Base-by-base conservation (phyloP, 2,113 vertebrate species). In the Bufo bufo region DNA sequence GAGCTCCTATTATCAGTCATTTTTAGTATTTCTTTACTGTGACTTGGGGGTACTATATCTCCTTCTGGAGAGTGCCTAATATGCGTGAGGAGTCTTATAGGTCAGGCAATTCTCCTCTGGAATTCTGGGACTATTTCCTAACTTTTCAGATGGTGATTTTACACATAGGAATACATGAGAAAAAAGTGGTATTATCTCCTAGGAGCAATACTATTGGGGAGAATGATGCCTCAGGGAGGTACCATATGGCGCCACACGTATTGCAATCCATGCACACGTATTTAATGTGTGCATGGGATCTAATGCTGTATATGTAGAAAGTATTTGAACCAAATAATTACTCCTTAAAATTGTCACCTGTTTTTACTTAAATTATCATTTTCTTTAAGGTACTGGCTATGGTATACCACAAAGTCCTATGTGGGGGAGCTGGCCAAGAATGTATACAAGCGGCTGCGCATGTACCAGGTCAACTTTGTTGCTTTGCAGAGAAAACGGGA, bases 391-490 rank as follows among this genome's bases (percentile, higher is more conserved):
- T 99, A 99, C 93, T 99, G 98, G 98, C 93, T 99, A 33, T 99
- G 98, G 98, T 99, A 99, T 90, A 97, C 96, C 87, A 96, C 98
- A 66, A 96, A 96, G 92, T 91, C 90, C 50, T 97, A 96, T 20
- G 94, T 99, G 19, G 95, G 95, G 65, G 97, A 96, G 63, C 94
- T 96, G 63, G 97, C 97, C 1, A 95, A 93, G 90, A 97, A 95
- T 69, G 95, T 98, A 80, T 99, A 99, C 52, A 95, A 97, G 82
- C 95, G 93, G 71, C 94, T 99, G 43, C 97, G 98, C 45, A 95
- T 97, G 91, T 98, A 98, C 91, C 96, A 93, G 19, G 98, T 99
- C 52, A 97, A 97, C 92, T 99, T 99, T 93, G 93, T 99, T 0
- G 97, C 96, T 0, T 94, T 97, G 74, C 98, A 99, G 94, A 95